Conservation (phyloP, 2,888 invertebrate genomes). For the Microctonus aethiopoides region DNA sequence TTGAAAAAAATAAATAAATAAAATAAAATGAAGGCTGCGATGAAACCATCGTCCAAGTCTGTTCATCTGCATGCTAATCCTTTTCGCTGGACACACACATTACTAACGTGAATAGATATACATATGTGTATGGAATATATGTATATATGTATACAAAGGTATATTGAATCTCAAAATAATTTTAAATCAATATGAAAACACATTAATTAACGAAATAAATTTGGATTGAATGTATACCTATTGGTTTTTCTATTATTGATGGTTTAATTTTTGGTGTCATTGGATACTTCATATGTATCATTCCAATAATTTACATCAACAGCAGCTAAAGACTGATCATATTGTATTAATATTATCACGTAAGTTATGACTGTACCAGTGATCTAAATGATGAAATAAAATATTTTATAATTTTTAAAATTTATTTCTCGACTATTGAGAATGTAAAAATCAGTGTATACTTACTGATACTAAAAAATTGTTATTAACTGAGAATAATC, state of each 20-base stretch:
- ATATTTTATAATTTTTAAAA: no score
- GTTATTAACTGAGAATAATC: background rate
- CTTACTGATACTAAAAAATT: background rate
- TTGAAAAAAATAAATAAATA: background rate
- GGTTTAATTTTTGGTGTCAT: no score
- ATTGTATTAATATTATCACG: background rate
- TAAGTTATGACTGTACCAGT: background rate
- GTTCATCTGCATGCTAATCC: constrained; percentile 22
- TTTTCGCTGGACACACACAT: background rate
- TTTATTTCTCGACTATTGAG: no score
- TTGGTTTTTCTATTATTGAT: no score
- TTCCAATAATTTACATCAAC: background rate
- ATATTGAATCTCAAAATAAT: no score
- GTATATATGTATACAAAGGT: background rate
- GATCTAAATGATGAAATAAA: background rate
- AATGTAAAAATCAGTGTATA: background rate
- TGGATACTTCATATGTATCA: background rate
- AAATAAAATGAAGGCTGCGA: background rate
- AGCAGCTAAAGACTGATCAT: background rate
- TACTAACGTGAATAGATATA: background rate
- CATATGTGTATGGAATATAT: background rate
- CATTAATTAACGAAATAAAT: no score
- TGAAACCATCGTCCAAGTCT: constrained; percentile 9
- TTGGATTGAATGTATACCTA: no score
- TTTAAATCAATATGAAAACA: no score